Evolutionary conservation across 2,888 invertebrate genomes (phyloP).

Genomic region (Harmothoe impar): DNA sequence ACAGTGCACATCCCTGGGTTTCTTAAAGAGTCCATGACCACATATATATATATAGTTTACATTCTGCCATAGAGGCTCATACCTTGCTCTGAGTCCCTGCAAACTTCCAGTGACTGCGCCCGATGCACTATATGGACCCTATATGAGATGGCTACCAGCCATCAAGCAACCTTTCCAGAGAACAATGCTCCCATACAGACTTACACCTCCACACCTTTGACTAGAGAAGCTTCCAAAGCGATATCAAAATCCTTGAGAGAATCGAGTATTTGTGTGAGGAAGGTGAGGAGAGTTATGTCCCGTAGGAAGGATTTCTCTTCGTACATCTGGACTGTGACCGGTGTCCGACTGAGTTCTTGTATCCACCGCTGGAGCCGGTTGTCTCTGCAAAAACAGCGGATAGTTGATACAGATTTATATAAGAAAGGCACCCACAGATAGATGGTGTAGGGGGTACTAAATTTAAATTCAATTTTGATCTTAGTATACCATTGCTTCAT

Average conservation of each 20-base stretch:
- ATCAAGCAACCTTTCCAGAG: neutral
- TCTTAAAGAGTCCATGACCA: neutral
- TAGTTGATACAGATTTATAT: conserved; percentile 15
- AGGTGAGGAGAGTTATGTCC: conserved; percentile 92
- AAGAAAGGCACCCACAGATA: neutral
- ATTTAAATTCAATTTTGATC: neutral
- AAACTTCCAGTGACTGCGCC: neutral
- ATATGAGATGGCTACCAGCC: neutral
- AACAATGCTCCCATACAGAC: neutral
- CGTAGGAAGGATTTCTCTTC: conserved; percentile 97
- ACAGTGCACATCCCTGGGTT: no score
- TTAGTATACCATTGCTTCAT: no score
- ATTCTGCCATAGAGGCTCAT: neutral
- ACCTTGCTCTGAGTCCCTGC: neutral
- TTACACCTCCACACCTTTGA: conserved; percentile 81
- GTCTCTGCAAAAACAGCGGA: conserved; percentile 82
- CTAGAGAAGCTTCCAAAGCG: conserved; percentile 83
- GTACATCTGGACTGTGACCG: conserved; percentile 95
- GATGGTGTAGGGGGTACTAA: neutral
- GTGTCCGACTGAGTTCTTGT: conserved; percentile 94
- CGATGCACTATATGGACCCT: neutral
- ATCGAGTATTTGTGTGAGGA: conserved; percentile 94
- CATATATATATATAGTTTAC: neutral
- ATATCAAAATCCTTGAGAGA: conserved; percentile 93
- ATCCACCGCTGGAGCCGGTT: conserved; percentile 92